Conservation (phyloP, 2,888 invertebrate genomes). For the Amphiduros pacificus region DNA sequence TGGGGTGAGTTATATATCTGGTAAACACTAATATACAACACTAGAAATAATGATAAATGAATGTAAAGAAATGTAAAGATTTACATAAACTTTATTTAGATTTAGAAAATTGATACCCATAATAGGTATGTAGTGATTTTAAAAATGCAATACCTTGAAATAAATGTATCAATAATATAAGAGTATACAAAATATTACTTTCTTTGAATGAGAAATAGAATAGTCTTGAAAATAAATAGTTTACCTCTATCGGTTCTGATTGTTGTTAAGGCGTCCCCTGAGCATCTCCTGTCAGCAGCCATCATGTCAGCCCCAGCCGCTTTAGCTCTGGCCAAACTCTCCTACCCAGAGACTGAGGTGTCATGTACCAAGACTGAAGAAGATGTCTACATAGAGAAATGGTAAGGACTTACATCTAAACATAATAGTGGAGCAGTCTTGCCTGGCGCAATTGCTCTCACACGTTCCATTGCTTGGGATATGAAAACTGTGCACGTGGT, state of each 20-base stretch:
- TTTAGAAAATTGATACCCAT: too few species aligned
- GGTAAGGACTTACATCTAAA: constrained; percentile 20
- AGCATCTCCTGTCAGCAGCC: constrained; percentile 85
- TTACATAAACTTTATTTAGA: not conserved
- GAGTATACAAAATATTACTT: too few species aligned
- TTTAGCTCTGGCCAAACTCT: constrained; percentile 82
- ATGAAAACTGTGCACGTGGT: too few species aligned
- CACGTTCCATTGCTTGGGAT: too few species aligned
- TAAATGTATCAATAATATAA: too few species aligned
- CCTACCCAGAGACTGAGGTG: constrained; percentile 86
- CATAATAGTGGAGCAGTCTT: not conserved
- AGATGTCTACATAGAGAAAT: constrained; percentile 69
- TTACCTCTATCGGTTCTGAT: too few species aligned
- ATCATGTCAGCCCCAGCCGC: constrained; percentile 96
- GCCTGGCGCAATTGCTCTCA: too few species aligned
- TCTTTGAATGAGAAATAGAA: too few species aligned
- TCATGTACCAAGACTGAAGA: constrained; percentile 72
- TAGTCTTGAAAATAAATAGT: too few species aligned
- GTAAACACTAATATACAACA: not conserved
- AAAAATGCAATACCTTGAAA: too few species aligned
- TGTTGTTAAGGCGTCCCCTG: constrained; percentile 61
- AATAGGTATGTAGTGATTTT: too few species aligned
- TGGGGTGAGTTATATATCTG: constrained; percentile 52
- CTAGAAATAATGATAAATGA: constrained; percentile 7
- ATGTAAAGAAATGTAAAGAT: constrained; percentile 7